Conservation (phyloP, 2,888 invertebrate species). For the Dasysyrphus tricinctus region DNA sequence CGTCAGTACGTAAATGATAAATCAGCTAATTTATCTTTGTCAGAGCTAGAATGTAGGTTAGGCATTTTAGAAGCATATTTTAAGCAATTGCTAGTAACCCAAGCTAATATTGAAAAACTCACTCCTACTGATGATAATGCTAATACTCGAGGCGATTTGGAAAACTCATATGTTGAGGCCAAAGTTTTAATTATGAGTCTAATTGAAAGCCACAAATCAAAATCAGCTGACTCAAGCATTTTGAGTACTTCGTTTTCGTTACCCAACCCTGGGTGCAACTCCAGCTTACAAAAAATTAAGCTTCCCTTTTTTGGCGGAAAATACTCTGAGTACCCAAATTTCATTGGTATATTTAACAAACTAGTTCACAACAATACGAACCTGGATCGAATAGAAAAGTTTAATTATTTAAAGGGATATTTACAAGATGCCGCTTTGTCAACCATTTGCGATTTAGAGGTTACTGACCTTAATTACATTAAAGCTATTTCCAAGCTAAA, state of each 20-base stretch:
- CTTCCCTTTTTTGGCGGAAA: constrained; percentile 8
- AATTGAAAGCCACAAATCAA: neutral
- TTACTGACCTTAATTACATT: neutral
- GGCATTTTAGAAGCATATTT: neutral
- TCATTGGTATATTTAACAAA: neutral
- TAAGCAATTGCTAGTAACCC: neutral
- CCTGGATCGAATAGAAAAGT: constrained; percentile 3
- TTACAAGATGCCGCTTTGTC: neutral
- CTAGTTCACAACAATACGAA: neutral
- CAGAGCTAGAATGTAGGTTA: neutral
- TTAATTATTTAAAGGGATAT: constrained; percentile 13
- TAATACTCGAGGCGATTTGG: neutral
- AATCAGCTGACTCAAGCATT: neutral
- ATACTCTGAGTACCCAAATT: neutral
- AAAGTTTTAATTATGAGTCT: constrained; percentile 2
- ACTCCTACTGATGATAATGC: neutral
- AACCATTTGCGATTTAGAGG: constrained; percentile 6
- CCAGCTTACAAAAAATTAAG: constrained; percentile 15
- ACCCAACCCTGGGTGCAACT: neutral
- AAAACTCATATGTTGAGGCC: constrained; percentile 11
- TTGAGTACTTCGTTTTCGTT: neutral
- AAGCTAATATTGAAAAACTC: neutral
- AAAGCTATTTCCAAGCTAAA: neutral
- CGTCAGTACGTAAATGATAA: no score
- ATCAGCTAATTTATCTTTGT: no score